Evolutionary conservation across 2,113 vertebrate species (phyloP).

Genomic region (Lophochroa leadbeateri): DNA sequence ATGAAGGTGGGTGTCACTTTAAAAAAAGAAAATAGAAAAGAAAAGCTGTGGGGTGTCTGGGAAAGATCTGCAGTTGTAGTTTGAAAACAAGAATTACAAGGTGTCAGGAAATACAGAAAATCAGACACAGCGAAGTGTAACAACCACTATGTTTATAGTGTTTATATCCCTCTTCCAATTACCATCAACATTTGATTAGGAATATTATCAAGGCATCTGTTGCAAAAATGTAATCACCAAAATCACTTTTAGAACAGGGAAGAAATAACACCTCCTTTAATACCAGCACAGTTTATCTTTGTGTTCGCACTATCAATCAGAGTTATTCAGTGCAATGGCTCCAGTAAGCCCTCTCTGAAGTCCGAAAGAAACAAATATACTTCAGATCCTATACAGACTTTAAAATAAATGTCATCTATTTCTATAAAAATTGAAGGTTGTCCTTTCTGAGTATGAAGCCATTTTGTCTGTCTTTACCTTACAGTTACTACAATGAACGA

Average conservation of each 20-base stretch:
- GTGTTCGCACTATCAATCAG: background rate
- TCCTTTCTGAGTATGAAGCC: background rate
- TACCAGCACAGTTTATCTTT: background rate
- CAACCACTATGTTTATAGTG: background rate
- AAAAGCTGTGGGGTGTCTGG: background rate
- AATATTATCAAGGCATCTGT: background rate
- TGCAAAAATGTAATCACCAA: background rate
- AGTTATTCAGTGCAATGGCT: background rate
- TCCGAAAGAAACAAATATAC: background rate
- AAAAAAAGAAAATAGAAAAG: background rate
- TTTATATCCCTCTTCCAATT: background rate
- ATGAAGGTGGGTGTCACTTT: constrained; percentile 79
- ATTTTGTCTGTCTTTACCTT: background rate
- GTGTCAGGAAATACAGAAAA: background rate
- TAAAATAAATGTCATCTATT: background rate
- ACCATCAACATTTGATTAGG: background rate
- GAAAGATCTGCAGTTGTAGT: background rate
- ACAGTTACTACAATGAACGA: background rate
- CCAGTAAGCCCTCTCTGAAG: background rate
- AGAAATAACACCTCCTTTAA: background rate
- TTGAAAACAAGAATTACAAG: background rate
- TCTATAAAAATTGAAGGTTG: background rate
- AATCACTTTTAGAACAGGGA: background rate
- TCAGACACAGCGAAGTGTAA: background rate
- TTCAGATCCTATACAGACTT: background rate